Evolutionary conservation across 2,888 invertebrate genomes (phyloP).

Genomic region (Polyommatus iphigenia): DNA sequence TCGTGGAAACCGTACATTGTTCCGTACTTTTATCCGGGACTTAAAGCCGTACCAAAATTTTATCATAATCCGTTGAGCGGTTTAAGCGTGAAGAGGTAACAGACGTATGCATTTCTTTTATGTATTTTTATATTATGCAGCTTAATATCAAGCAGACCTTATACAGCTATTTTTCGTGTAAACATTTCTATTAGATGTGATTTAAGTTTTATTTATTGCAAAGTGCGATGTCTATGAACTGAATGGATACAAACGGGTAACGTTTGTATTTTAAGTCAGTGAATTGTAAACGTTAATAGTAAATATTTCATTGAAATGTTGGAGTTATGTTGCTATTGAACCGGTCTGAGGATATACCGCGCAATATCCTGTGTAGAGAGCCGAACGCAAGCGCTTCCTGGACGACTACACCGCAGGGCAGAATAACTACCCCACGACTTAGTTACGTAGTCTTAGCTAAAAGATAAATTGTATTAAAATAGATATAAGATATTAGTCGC

Average conservation of each 20-base stretch:
- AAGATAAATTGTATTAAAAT: too few species aligned
- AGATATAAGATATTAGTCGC: too few species aligned
- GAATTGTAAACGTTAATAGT: conserved; percentile 12
- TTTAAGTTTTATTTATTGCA: not conserved
- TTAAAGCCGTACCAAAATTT: too few species aligned
- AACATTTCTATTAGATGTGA: too few species aligned
- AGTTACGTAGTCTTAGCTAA: not conserved
- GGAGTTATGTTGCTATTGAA: conserved; percentile 23
- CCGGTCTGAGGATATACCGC: conserved; percentile 27
- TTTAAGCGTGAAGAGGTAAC: too few species aligned
- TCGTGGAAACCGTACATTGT: too few species aligned
- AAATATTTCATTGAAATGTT: conserved; percentile 1
- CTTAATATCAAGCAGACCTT: too few species aligned
- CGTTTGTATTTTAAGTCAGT: not conserved
- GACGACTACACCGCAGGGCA: conserved; percentile 11
- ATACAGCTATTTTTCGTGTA: too few species aligned
- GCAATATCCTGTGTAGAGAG: conserved; percentile 30
- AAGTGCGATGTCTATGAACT: not conserved
- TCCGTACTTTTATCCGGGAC: too few species aligned
- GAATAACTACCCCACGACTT: not conserved
- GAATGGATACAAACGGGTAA: not conserved
- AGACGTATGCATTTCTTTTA: too few species aligned
- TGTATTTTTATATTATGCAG: too few species aligned
- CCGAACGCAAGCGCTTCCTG: conserved; percentile 28
- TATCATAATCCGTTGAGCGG: too few species aligned